Evolutionary conservation across 2,113 vertebrate genomes (phyloP).

Genomic region (Zeus faber): DNA sequence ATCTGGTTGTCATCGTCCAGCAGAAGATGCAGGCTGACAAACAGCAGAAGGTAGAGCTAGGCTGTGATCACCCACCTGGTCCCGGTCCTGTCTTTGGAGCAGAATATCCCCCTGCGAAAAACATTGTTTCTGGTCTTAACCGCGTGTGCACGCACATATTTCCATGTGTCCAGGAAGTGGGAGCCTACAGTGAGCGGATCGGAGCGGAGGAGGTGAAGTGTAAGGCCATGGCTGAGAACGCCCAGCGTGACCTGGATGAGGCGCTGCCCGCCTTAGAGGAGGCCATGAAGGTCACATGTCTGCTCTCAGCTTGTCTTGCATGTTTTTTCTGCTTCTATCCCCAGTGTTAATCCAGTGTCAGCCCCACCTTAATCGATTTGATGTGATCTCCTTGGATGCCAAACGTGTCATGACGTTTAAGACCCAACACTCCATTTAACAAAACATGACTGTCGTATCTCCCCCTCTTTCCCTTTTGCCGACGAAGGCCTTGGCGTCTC

Average conservation of each 20-base stretch:
- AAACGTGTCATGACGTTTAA: neutral
- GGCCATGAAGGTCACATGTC: slow-evolving; percentile 80
- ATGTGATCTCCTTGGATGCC: too few relatives aligned
- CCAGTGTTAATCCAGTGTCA: too few relatives aligned
- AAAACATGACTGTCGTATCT: neutral
- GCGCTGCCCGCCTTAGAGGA: slow-evolving; percentile 86
- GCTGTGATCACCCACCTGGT: too few relatives aligned
- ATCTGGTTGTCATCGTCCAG: slow-evolving; percentile 81
- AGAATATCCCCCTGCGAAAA: neutral
- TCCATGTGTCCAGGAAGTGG: slow-evolving; percentile 71
- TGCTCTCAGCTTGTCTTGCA: too few relatives aligned
- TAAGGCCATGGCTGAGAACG: slow-evolving; percentile 82
- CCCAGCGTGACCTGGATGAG: slow-evolving; percentile 86
- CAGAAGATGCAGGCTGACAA: slow-evolving; percentile 82
- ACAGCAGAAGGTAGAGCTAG: slow-evolving; percentile 78
- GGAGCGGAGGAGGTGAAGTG: slow-evolving; percentile 82
- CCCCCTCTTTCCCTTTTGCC: neutral
- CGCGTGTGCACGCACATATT: slow-evolving; percentile 21
- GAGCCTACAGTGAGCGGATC: slow-evolving; percentile 83
- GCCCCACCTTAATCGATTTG: neutral
- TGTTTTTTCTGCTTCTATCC: too few relatives aligned
- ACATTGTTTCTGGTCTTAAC: neutral
- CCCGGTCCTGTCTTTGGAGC: too few relatives aligned
- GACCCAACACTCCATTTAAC: too few relatives aligned
- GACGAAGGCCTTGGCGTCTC: slow-evolving; percentile 88